Evolutionary conservation across 2,797 vertebrate genomes (phyloP).

Genomic region (Schizothorax lantsangensis): DNA sequence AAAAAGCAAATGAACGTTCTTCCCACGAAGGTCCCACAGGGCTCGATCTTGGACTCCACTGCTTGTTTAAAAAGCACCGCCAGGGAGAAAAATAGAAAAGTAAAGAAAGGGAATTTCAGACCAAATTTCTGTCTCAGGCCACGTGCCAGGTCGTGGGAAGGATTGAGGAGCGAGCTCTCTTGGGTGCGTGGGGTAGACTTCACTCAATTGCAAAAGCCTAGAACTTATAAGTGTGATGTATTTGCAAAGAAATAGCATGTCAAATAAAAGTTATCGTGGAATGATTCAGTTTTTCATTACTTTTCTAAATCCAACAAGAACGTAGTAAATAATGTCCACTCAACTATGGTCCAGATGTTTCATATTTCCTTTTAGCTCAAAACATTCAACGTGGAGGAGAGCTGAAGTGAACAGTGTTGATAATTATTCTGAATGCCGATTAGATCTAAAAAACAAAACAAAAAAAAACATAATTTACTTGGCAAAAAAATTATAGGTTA

Average conservation of each 20-base stretch:
- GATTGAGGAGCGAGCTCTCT: background rate
- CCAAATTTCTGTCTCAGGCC: slow-evolving; percentile 30
- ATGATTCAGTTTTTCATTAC: slow-evolving; percentile 16
- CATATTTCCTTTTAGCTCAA: slow-evolving; percentile 25
- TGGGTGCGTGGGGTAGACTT: slow-evolving; percentile 27
- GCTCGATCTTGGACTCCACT: slow-evolving; percentile 52
- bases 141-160: slow-evolving; percentile 36
- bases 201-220: slow-evolving; percentile 10
- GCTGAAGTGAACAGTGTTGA: background rate
- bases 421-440: background rate
- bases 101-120: slow-evolving; percentile 27
- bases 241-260: slow-evolving; percentile 50
- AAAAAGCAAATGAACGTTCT: slow-evolving; percentile 78
- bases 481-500: background rate
- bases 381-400: background rate
- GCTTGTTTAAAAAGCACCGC: slow-evolving; percentile 39
- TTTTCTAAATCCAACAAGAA: slow-evolving; percentile 15
- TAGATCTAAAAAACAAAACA: background rate
- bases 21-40: slow-evolving; percentile 83
- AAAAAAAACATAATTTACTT: background rate
- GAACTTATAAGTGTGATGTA: background rate
- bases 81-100: slow-evolving; percentile 40
- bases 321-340: slow-evolving; percentile 45
- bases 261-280: slow-evolving; percentile 2
- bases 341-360: slow-evolving; percentile 55